Evolutionary conservation across 2,113 vertebrate genomes (phyloP).

Genomic region (Otocyon megalotis): DNA sequence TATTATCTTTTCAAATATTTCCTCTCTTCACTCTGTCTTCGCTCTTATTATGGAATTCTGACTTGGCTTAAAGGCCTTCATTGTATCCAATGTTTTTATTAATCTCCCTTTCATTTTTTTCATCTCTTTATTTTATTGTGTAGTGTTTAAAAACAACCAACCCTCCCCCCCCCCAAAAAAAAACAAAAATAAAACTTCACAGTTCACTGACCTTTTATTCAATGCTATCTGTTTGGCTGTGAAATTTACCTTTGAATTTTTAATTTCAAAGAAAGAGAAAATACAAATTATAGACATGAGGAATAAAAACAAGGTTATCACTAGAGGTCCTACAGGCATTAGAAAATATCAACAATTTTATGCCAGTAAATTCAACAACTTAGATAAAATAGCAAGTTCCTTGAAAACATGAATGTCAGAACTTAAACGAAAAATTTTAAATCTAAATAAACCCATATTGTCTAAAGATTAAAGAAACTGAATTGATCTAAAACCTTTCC

Average conservation of each 20-base stretch:
- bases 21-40: neutral
- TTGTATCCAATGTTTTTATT: neutral
- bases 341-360: conserved; percentile 3
- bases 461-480: conserved; percentile 14
- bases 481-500: neutral
- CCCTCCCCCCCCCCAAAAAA: neutral
- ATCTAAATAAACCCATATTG: neutral
- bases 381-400: conserved; percentile 6
- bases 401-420: conserved; percentile 41
- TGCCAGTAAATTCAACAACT: neutral
- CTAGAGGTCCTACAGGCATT: neutral
- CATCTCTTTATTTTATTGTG: conserved; percentile 5
- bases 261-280: conserved; percentile 19
- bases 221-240: neutral
- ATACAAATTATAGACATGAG: conserved; percentile 5
- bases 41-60: neutral
- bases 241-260: conserved; percentile 17
- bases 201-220: conserved; percentile 16
- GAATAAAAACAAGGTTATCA: neutral
- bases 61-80: neutral
- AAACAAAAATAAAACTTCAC: neutral
- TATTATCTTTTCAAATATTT: conserved; percentile 50
- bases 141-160: neutral
- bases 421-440: neutral
- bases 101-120: neutral